phyloP scores from a whole-genome alignment of 2,888 invertebrate genomes.

The Hylaea fasciaria region DNA sequence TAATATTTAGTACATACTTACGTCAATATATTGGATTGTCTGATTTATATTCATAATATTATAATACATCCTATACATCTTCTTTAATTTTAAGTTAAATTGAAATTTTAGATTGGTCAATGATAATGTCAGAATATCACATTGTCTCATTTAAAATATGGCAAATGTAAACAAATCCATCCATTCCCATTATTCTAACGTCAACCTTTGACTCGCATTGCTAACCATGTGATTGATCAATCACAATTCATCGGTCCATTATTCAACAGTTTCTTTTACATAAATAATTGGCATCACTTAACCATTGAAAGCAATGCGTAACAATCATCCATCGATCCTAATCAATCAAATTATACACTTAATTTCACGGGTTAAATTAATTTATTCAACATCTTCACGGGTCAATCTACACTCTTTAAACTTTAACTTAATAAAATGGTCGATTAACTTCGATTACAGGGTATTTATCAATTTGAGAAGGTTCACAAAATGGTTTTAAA shows the following conservation, averaged over 20 bases:
- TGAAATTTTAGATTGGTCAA: too few relatives aligned
- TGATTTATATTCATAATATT: too few relatives aligned
- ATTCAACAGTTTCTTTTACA: slow-evolving; percentile 1
- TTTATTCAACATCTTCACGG: slow-evolving; percentile 5
- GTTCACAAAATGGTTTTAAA: slow-evolving; percentile 26
- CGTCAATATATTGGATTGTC: too few relatives aligned
- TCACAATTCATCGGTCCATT: slow-evolving; percentile 5
- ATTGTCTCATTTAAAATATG: background rate
- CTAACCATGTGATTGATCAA: slow-evolving; percentile 6
- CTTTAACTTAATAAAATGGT: slow-evolving; percentile 22
- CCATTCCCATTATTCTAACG: too few relatives aligned
- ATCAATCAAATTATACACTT: slow-evolving; percentile 38
- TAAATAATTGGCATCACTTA: slow-evolving; percentile 12
- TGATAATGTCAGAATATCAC: background rate
- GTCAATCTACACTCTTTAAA: slow-evolving; percentile 20
- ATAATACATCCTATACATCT: too few relatives aligned
- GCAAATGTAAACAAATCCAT: background rate
- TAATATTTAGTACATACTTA: too few relatives aligned
- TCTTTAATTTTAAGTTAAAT: too few relatives aligned
- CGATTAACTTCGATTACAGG: slow-evolving; percentile 27
- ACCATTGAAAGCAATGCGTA: slow-evolving; percentile 22
- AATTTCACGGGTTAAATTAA: slow-evolving; percentile 14
- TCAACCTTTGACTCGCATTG: background rate
- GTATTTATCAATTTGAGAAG: slow-evolving; percentile 34
- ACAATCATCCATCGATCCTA: slow-evolving; percentile 31